These are phyloP conservation scores for Serilophus lunatus DNA, from an alignment of 2,113 vertebrate genomes.

Conservation along the genomic window DNA sequence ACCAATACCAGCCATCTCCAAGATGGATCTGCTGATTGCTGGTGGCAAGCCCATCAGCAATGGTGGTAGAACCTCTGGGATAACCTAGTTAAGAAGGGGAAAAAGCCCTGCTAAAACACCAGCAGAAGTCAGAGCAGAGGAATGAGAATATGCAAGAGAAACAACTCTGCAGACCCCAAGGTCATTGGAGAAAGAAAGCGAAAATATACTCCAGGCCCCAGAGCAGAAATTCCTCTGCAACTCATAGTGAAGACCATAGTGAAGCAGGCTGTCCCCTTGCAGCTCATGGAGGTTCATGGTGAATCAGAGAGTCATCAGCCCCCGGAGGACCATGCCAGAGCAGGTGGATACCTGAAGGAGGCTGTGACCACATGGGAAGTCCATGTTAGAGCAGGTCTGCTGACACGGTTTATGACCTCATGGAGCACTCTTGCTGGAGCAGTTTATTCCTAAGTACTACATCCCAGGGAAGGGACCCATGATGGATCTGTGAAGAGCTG, in stretches of 20 bases:
- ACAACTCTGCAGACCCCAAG: neutral
- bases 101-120: neutral
- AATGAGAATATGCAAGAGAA: neutral
- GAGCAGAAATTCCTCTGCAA: neutral
- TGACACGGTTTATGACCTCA: neutral
- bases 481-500: neutral
- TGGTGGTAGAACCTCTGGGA: neutral
- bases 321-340: neutral
- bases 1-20: neutral
- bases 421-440: neutral
- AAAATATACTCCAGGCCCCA: neutral
- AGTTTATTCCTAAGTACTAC: neutral
- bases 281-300: fast-evolving
- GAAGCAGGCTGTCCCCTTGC: neutral
- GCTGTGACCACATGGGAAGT: neutral
- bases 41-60: fast-evolving
- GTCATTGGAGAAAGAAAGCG: neutral
- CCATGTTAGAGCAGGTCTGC: neutral
- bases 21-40: neutral
- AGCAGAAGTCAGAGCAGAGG: neutral
- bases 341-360: neutral
- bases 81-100: fast-evolving
- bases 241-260: fast-evolving
- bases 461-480: neutral
- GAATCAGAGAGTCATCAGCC: neutral